Conservation (phyloP, 2,888 invertebrate species). For the Cristatella mucedo region DNA sequence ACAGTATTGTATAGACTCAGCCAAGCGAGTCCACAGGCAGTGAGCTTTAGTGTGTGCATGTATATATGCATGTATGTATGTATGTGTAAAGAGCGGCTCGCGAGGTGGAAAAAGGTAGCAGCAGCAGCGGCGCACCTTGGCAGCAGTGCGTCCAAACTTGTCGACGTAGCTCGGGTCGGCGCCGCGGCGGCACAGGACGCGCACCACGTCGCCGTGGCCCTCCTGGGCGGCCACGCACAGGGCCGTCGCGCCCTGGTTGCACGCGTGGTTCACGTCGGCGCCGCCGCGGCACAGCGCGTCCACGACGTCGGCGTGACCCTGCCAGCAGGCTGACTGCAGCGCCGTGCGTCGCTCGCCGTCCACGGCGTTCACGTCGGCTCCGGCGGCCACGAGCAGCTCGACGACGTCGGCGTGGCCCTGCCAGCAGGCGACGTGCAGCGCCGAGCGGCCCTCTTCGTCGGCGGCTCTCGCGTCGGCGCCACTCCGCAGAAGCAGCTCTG, state of each 20-base stretch:
- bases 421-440: slow-evolving; percentile 59
- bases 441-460: slow-evolving; percentile 68
- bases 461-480: slow-evolving; percentile 61
- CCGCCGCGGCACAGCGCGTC: slow-evolving; percentile 57
- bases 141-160: slow-evolving; percentile 33
- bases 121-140: slow-evolving; percentile 38
- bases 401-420: slow-evolving; percentile 89
- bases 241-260: slow-evolving; percentile 87
- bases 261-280: slow-evolving; percentile 70
- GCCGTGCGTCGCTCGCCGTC: slow-evolving; percentile 53
- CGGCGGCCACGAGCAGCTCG: slow-evolving; percentile 61
- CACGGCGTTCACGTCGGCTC: slow-evolving; percentile 57
- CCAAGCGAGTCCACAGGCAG: too few species aligned
- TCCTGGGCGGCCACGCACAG: slow-evolving; percentile 85
- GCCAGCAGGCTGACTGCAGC: slow-evolving; percentile 86
- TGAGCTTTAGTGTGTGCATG: too few species aligned
- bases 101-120: not conserved
- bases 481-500: slow-evolving; percentile 31
- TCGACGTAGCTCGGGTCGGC: slow-evolving; percentile 41
- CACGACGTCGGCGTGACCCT: slow-evolving; percentile 72
- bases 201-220: slow-evolving; percentile 79
- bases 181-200: slow-evolving; percentile 43
- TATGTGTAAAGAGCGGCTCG: not conserved
- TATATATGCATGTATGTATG: too few species aligned
- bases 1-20: too few species aligned